Base-by-base conservation (phyloP, 2,888 invertebrate species). In the Boloria selene region DNA sequence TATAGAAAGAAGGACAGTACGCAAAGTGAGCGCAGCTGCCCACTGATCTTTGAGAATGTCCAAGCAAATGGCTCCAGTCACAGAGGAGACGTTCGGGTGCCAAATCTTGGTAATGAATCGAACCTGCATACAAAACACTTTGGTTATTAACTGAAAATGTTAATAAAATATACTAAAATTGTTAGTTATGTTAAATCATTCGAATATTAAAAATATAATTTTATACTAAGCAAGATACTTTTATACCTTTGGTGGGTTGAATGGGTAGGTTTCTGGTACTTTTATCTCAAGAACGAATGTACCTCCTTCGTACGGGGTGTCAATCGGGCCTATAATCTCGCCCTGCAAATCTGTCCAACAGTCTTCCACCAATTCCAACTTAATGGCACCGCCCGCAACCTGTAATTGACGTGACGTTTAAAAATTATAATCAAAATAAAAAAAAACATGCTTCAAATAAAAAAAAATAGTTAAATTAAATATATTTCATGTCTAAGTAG, bases 41-140 rank as follows among this genome's bases (percentile, higher is more conserved):
- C 98, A 98, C 87, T 98, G 97, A 83, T 98, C 98, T 93, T 99
- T 99, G 65, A 99, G 93, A 80, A 99, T 99, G 88, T 99, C 99
- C 87, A 99, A 94, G 89, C 99, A 99, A 80, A 99, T 99, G 59
- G 98, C 98, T 65, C 98, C 98, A 0, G 99, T 99, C 16, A 98
- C 99, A 16, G 99, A 99, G 61, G 99, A 99, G 80, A 99, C 98
- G 90, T 99, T 99, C 63, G 99, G 99, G 93, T 99, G 99, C 99
- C 99, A 99, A 85, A 99, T 98, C 93, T 97, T 98, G 71, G 99
- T 99, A 75, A 97, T 94, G 93, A 99, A 99, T 74, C 97, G 95
- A 72, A 99, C 98, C 98, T 98, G 84, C 18, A 16, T 47, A 22
- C 49, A 50, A 60, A 50, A 49, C n/a, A 18, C 17, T 51, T 18